Percentiles rank a stretch among this genome's conserved stretches.
Evolutionary conservation across 2,113 vertebrate genomes (phyloP).

Genomic region (Aegotheles bennettii): DNA sequence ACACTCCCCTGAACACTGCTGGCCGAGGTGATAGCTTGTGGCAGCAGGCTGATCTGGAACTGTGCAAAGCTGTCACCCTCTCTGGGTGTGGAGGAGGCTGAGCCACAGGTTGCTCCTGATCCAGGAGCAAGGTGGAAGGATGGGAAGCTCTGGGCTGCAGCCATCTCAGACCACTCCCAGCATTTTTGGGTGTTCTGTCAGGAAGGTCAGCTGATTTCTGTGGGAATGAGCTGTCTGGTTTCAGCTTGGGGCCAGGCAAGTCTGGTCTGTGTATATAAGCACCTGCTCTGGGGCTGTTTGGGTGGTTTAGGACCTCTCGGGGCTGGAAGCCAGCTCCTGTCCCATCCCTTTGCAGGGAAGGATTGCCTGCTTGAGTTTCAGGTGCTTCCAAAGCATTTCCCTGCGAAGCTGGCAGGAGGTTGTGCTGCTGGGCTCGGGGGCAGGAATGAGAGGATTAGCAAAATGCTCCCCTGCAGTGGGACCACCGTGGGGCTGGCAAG

Average conservation of each 20-base stretch:
- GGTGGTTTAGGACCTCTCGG: not conserved
- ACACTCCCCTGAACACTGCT: not conserved
- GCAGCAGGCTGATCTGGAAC: not conserved
- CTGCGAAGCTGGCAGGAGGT: conserved; percentile 2
- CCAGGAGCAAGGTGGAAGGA: not conserved
- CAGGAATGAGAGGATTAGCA: conserved; percentile 1
- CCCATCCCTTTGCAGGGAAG: rapidly evolving
- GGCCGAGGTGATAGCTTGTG: not conserved
- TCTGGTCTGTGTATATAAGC: not conserved
- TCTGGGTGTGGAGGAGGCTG: not conserved
- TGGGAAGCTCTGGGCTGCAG: not conserved
- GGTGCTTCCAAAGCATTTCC: not conserved
- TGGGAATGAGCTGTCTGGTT: not conserved
- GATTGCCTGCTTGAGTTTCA: not conserved
- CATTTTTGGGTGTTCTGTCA: not conserved
- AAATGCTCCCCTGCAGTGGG: not conserved
- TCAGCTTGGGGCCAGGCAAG: not conserved
- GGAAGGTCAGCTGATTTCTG: not conserved
- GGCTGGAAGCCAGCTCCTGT: not conserved
- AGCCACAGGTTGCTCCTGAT: rapidly evolving
- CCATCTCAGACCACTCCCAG: not conserved
- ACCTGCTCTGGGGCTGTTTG: not conserved
- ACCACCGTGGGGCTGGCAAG: not conserved
- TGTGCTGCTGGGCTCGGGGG: not conserved
- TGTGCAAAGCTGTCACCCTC: not conserved